Conservation (phyloP, 2,888 invertebrate species). For the Electrophaes corylata region DNA sequence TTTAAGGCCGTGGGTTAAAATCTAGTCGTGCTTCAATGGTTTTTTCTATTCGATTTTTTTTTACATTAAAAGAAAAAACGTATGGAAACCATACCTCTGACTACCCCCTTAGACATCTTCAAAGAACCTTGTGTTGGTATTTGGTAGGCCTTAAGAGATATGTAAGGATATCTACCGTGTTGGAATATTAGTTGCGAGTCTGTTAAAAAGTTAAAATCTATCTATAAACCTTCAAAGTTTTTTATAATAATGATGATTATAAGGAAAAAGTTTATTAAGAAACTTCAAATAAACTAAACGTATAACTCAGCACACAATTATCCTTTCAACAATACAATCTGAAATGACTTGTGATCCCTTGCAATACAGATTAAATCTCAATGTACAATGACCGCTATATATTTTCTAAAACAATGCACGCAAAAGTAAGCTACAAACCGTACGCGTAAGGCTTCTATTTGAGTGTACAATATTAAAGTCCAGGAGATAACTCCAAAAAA, state of each 20-base stretch:
- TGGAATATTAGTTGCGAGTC: too few species aligned
- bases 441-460: slow-evolving; percentile 1
- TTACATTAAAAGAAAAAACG: too few species aligned
- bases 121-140: too few species aligned
- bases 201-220: too few species aligned
- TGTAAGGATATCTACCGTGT: too few species aligned
- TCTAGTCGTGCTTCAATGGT: too few species aligned
- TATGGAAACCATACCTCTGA: too few species aligned
- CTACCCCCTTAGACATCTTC: too few species aligned
- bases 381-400: slow-evolving; percentile 12
- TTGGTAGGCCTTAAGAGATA: too few species aligned
- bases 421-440: background rate
- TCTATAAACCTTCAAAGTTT: too few species aligned
- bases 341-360: slow-evolving; percentile 13
- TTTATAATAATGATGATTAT: background rate
- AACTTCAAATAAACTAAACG: slow-evolving; percentile 8
- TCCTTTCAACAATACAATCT: slow-evolving; percentile 21
- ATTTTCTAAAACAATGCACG: slow-evolving; percentile 8
- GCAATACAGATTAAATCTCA: slow-evolving; percentile 23
- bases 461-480: slow-evolving; percentile 7
- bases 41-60: too few species aligned
- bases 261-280: background rate
- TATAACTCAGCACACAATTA: slow-evolving; percentile 3
- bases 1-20: too few species aligned
- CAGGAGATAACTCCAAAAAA: slow-evolving; percentile 24